phyloP scores from a whole-genome alignment of 2,797 vertebrate genomes.

The Poeciliopsis gracilis region DNA sequence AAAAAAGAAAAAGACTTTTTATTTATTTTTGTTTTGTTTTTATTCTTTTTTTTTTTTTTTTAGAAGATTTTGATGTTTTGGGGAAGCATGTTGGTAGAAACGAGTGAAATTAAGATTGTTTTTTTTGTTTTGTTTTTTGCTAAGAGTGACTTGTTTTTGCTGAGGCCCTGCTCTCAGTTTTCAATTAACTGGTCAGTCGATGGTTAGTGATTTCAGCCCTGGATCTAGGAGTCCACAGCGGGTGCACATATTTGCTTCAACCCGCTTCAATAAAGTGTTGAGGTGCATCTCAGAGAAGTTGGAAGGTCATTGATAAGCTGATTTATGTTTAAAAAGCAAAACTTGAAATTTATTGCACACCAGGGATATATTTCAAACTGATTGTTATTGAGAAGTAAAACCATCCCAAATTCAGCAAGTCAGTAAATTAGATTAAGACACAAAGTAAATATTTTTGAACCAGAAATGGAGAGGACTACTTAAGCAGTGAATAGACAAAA shows the following conservation, averaged over 20 bases:
- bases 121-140: constrained; percentile 33
- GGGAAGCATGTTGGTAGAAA: constrained; percentile 52
- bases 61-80: constrained; percentile 40
- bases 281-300: constrained; percentile 19
- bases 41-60: background rate
- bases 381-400: background rate
- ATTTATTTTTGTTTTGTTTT: no score
- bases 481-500: background rate
- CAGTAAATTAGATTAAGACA: background rate
- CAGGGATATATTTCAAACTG: background rate
- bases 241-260: constrained; percentile 58
- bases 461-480: background rate
- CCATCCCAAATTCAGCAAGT: background rate
- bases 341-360: background rate
- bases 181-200: constrained; percentile 59
- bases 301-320: background rate
- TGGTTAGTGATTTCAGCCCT: constrained; percentile 64
- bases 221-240: constrained; percentile 68
- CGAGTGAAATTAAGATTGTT: constrained; percentile 46
- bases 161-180: constrained; percentile 61
- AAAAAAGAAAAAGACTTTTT: constrained; percentile 42
- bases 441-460: background rate
- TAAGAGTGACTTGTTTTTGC: constrained; percentile 60
- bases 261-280: constrained; percentile 47
- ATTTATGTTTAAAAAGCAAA: background rate